A percentile compares a stretch with the other conserved stretches of the same genome.
phyloP scores from a whole-genome alignment of 2,888 invertebrate genomes.

The Orthosia cruda region DNA sequence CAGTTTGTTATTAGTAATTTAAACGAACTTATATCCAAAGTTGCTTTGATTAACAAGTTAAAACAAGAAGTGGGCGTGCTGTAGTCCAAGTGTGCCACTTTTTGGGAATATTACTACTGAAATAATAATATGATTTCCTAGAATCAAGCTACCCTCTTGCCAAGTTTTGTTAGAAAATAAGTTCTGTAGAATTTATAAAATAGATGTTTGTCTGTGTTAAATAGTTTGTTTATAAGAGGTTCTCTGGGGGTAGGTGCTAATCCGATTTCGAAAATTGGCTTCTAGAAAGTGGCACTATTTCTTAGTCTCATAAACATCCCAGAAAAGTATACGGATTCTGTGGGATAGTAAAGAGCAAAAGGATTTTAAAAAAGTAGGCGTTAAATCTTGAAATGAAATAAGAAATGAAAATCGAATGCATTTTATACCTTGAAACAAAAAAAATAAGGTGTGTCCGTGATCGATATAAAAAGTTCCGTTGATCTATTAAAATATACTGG shows the following conservation, averaged over 20 bases:
- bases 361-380: too few relatives aligned
- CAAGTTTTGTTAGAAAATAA: not conserved
- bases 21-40: not conserved
- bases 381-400: too few relatives aligned
- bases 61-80: not conserved
- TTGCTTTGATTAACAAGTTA: not conserved
- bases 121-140: not conserved
- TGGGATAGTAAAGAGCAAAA: not conserved
- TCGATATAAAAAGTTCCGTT: slow-evolving; percentile 45
- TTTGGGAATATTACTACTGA: not conserved
- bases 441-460: slow-evolving; percentile 1
- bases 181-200: not conserved
- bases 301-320: not conserved
- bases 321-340: too few relatives aligned
- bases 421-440: not conserved
- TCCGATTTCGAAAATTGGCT: not conserved
- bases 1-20: slow-evolving; percentile 3
- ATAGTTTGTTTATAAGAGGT: too few relatives aligned
- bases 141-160: not conserved
- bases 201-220: not conserved
- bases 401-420: not conserved
- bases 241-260: too few relatives aligned
- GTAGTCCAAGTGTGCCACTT: not conserved
- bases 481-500: slow-evolving; percentile 12
- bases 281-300: not conserved